Evolutionary conservation across 2,113 vertebrate genomes (phyloP), one percentile per base, ranked within the genome.

Genomic region (Cercopithecus mona): DNA sequence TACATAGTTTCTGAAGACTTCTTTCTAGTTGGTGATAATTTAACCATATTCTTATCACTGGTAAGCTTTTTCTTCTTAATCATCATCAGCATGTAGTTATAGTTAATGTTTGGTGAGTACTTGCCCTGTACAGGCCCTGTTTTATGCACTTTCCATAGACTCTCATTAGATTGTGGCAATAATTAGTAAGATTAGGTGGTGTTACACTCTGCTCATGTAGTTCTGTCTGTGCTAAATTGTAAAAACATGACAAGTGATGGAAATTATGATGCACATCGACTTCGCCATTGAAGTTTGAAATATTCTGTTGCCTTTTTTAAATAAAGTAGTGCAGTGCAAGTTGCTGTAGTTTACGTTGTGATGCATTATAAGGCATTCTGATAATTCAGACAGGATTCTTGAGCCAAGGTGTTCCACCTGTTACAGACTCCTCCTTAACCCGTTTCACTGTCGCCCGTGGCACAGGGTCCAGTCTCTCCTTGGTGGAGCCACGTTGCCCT

Each of bases 361-460:
- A 35, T 57, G 3, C 11, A 8, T 81, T 70, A 61, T 45, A 66
- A 20, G 57, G 4, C 38, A 4, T 66, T 68, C 30, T 43, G 32
- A 11, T 66, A 27, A 22, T 22, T 6, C 1, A 61, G 38, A 70
- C 72, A 9, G 43, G 45, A 72, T 43, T 78, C 38, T 88, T 27
- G 5, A 81, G 32, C 38, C 38, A 2, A 9, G 23, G 2, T 40
- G 4, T 57, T 79, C 38, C 14, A 0, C 48, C 22, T 16, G 55
- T 93, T 32, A 14, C 2, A 22, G 20, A 50, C 13, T 32, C 7
- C 3, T 64, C 50, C 76, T 81, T 27, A 48, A 25, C 16, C 8
- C n/a, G 10, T 32, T 45, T 30, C 14, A 0, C 0, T 80, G 64
- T 48, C 7, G 27, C 57, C 5, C 0, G 0, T 23, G 11, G 17